Percentiles rank a stretch among this genome's conserved stretches.
Conservation (phyloP, 2,888 invertebrate species). For the Agrochola lota region DNA sequence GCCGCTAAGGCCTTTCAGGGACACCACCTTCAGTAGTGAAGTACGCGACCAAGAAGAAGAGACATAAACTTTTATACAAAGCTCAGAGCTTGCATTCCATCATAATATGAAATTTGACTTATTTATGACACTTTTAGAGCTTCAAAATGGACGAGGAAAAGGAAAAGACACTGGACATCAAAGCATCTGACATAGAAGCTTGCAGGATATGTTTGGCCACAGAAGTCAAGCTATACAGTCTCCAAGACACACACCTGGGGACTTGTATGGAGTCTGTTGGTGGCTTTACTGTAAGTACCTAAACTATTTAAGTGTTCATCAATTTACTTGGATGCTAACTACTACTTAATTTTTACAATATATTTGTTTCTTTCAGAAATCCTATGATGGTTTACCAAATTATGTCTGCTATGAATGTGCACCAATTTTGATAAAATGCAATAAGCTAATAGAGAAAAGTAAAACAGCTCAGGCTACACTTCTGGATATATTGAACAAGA, state of each 20-base stretch:
- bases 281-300: conserved; percentile 49
- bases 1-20: too few relatives aligned
- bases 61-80: not conserved
- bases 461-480: conserved; percentile 67
- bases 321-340: not conserved
- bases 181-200: conserved; percentile 67
- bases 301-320: not conserved
- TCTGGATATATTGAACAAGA: conserved; percentile 69
- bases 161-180: conserved; percentile 53
- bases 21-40: too few relatives aligned
- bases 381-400: conserved; percentile 68
- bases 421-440: conserved; percentile 64
- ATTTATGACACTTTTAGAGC: not conserved
- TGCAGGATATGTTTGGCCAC: conserved; percentile 71
- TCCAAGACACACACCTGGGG: conserved; percentile 60
- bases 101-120: not conserved
- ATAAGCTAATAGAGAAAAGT: conserved; percentile 69
- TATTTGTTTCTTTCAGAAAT: conserved; percentile 24
- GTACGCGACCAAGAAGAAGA: too few relatives aligned
- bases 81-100: not conserved
- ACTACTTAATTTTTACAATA: not conserved
- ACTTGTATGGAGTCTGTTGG: conserved; percentile 60
- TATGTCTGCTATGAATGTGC: conserved; percentile 72
- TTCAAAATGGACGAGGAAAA: conserved; percentile 14
- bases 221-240: conserved; percentile 66